Base-by-base conservation (phyloP, 2,888 invertebrate species). In the Dione juno region DNA sequence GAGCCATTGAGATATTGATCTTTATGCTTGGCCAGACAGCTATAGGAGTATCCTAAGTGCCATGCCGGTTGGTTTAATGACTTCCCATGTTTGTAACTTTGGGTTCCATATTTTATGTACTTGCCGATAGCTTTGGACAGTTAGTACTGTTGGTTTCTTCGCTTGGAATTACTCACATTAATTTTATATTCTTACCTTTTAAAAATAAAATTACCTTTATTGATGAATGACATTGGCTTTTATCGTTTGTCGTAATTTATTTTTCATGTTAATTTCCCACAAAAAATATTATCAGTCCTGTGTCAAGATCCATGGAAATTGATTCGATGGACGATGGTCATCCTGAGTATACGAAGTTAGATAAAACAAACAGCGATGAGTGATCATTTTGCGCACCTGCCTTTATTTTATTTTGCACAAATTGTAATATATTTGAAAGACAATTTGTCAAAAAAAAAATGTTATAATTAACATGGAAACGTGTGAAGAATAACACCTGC, bases 1-100 rank as follows among this genome's bases (percentile, higher is more conserved):
- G 84, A 80, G 92, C 92, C 93, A 93, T 84, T 81, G 76, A 85
- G 92, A 92, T 93, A 92, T 92, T 89, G 92, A 93, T 92, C 92
- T 92, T 91, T 88, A 91, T 90, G 91, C 89, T 88, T 84, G 87
- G 87, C 90, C 90, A 90, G 91, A 90, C 89, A 85, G 88, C 87
- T 86, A 87, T 90, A 87, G 86, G 83, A 89, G 85, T 86, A 85
- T 82, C 85, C 83, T 87, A 90, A 90, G 88, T 90, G 85, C 88
- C 86, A 84, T 84, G 87, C 85, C 85, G 83, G 86, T 88, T 84
- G 85, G 81, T 89, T 91, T 92, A 92, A 92, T 92, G 90, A 92
- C 91, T 90, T 91, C 88, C 89, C 87, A 89, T 92, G 89, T 90
- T 89, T 88, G 88, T 83, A 84, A 88, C 83, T 89, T 88, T 80